These are phyloP conservation scores for Polia nebulosa DNA, from an alignment of 2,888 invertebrate species.

Conservation along the genomic window DNA sequence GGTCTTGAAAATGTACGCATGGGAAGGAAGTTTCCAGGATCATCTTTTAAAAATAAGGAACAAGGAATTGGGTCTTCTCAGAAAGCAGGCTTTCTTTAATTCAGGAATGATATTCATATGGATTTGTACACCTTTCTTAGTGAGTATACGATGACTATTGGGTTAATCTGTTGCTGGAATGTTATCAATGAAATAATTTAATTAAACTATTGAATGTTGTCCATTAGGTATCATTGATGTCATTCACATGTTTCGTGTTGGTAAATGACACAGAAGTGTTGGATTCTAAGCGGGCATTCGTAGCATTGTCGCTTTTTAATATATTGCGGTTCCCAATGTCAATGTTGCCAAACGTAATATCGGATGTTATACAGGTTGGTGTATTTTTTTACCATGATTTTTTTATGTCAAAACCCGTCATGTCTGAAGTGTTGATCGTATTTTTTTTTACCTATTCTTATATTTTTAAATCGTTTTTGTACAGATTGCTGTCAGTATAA, in stretches of 20 bases:
- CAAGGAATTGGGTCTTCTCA: conserved; percentile 95
- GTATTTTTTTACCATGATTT: conserved; percentile 33
- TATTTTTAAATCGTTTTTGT: conserved; percentile 28
- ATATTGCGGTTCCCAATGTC: conserved; percentile 98
- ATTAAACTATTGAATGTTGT: conserved; percentile 21
- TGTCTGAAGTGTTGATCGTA: not conserved
- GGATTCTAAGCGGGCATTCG: conserved; percentile 98
- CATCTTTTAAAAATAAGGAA: conserved; percentile 95
- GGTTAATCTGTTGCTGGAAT: not conserved
- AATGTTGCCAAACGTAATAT: conserved; percentile 98
- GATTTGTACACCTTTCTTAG: conserved; percentile 97
- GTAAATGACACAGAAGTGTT: conserved; percentile 95
- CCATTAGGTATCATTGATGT: conserved; percentile 94
- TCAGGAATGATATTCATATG: conserved; percentile 96
- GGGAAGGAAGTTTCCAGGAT: conserved; percentile 96
- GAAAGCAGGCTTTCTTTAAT: conserved; percentile 95
- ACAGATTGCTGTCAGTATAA: conserved; percentile 97
- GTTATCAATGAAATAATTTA: not conserved
- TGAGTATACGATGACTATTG: conserved; percentile 80
- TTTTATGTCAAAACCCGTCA: not conserved
- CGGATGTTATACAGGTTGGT: conserved; percentile 97
- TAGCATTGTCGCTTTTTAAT: conserved; percentile 99
- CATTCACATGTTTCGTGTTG: conserved; percentile 97
- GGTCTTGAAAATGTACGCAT: conserved; percentile 96
- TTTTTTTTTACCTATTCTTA: not conserved